Base-by-base conservation (phyloP, 2,797 vertebrate genomes). In the Helicolenus hilgendorfi region DNA sequence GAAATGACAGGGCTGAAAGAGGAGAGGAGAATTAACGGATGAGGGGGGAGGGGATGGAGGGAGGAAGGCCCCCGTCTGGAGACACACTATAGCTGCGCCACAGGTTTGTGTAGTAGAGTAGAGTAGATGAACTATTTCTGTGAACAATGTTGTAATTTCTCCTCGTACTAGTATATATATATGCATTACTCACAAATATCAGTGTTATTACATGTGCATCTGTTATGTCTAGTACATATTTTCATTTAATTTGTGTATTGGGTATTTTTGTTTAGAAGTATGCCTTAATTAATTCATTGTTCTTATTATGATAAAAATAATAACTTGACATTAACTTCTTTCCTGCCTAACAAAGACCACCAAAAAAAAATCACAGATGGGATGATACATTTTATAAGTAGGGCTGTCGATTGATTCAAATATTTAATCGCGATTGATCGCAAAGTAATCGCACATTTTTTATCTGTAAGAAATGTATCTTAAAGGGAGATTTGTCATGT, bases 1-100 rank as follows among this genome's bases (percentile, higher is more conserved):
- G 22, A 82, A 80, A 68, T 77, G 89, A 45, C 41, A 45, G 41
- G 7, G 33, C 63, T 15, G 63, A 38, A 67, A 67, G 22, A 67
- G n/a, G 63, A 45, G 63, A 67, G 22, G 33, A 38, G 35, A 67
- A 38, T 38, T 38, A 24, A n/a, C 36, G 11, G 13, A 24, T 1
- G 31, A 64, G 59, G 11, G 14, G 4, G 60, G 6, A 49, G 4
- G 4, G 41, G 15, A n/a, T 45, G 14, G 41, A 33, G 36, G 41
- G 5, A 49, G 3, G 6, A 35, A 53, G 27, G 73, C 13, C 49
- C 9, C 38, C 56, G 45, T 33, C 56, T 7, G 53, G 27, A 81
- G 38, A 87, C 62, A 68, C 71, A 65, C 60, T 71, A 31, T 29
- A 55, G 59, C 45, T 75, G 14, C 14, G 24, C 18, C 55, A 76